phyloP scores from a whole-genome alignment of 2,113 vertebrate species.

The Chaenocephalus aceratus region DNA sequence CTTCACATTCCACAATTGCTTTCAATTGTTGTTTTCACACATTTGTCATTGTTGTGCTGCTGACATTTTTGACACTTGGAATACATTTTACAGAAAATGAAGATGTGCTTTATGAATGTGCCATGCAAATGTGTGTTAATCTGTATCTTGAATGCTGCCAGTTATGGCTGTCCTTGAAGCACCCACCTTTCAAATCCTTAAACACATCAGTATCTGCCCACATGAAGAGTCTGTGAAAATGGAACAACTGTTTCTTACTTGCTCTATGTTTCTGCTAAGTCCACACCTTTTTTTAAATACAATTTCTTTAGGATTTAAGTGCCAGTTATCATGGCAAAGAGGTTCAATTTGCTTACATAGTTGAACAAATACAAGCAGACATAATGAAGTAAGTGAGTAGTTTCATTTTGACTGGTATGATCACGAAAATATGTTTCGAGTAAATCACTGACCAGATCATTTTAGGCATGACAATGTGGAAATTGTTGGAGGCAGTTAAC shows the following conservation, averaged over 20 bases:
- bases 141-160: conserved; percentile 17
- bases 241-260: neutral
- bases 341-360: conserved; percentile 11
- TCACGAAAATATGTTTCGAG: conserved; percentile 30
- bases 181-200: neutral
- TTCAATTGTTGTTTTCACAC: neutral
- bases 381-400: conserved; percentile 25
- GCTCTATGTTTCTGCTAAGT: neutral
- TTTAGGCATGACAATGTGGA: conserved; percentile 33
- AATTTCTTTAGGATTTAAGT: conserved; percentile 12
- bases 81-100: neutral
- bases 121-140: neutral
- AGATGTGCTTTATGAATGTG: neutral
- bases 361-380: conserved; percentile 43
- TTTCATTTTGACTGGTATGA: conserved; percentile 44
- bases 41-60: neutral
- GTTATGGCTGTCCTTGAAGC: conserved; percentile 31
- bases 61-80: neutral
- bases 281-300: neutral
- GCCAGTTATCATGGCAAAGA: conserved; percentile 15
- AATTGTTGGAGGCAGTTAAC: conserved; percentile 21
- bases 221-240: neutral
- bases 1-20: neutral
- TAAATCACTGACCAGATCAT: conserved; percentile 42
- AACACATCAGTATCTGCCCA: neutral